phyloP scores from a whole-genome alignment of 2,113 vertebrate species.

The Dermatemys mawii region DNA sequence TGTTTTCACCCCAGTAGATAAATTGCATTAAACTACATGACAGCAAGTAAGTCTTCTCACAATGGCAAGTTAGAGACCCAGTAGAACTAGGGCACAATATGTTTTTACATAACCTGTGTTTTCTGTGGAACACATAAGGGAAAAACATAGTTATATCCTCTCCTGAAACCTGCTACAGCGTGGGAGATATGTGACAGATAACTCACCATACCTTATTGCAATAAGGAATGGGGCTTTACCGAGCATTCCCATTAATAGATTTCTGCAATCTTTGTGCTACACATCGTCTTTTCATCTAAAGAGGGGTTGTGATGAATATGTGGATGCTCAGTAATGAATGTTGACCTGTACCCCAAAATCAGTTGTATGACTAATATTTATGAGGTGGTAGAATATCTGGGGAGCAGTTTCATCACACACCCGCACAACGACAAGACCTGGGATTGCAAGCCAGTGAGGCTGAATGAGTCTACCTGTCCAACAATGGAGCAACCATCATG shows the following conservation, averaged over 20 bases:
- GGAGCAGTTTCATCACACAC: rapidly evolving
- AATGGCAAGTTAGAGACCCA: not conserved
- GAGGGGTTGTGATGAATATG: not conserved
- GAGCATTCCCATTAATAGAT: not conserved
- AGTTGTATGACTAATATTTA: no score
- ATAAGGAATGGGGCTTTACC: not conserved
- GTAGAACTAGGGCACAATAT: slow-evolving; percentile 30
- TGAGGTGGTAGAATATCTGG: not conserved
- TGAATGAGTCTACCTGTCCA: not conserved
- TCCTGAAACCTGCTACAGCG: not conserved
- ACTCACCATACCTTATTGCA: not conserved
- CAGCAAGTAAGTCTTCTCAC: not conserved
- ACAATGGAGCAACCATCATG: not conserved
- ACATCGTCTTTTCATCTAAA: not conserved
- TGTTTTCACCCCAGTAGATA: not conserved
- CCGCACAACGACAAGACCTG: not conserved
- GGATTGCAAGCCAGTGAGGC: not conserved
- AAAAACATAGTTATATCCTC: slow-evolving; percentile 45
- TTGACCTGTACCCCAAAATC: not conserved
- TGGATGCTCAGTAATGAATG: rapidly evolving
- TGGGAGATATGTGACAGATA: not conserved
- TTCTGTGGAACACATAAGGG: slow-evolving; percentile 28
- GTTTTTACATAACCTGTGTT: slow-evolving; percentile 28
- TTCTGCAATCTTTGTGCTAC: not conserved
- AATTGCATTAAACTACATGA: not conserved